A percentile compares a stretch with the other conserved stretches of the same genome.
phyloP scores from a whole-genome alignment of 2,797 vertebrate genomes.

The Helostoma temminkii region DNA sequence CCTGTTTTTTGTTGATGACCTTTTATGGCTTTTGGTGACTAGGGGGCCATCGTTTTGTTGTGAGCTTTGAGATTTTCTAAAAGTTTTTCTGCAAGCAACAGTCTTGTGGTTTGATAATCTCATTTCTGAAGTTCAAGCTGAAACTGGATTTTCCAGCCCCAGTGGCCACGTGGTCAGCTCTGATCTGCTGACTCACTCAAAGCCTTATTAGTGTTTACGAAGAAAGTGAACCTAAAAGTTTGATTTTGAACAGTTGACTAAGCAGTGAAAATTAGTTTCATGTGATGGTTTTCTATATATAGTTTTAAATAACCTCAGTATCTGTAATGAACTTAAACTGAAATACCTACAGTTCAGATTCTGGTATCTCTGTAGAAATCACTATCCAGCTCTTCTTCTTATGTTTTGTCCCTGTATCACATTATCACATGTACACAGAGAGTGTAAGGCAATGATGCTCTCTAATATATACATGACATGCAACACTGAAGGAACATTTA shows the following conservation, averaged over 20 bases:
- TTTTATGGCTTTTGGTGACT: neutral
- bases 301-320: constrained; percentile 38
- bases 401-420: constrained; percentile 20
- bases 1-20: neutral
- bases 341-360: neutral
- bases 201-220: constrained; percentile 38
- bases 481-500: constrained; percentile 28
- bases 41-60: neutral
- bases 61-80: constrained; percentile 5
- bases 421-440: constrained; percentile 49
- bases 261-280: constrained; percentile 48
- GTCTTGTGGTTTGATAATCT: constrained; percentile 19
- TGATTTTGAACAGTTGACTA: constrained; percentile 46
- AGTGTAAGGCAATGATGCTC: constrained; percentile 37
- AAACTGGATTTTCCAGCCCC: constrained; percentile 36
- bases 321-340: constrained; percentile 11
- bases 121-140: constrained; percentile 33
- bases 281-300: constrained; percentile 51
- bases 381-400: constrained; percentile 2
- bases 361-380: neutral
- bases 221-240: constrained; percentile 27
- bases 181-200: constrained; percentile 55
- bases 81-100: constrained; percentile 3
- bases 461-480: constrained; percentile 51
- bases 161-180: constrained; percentile 32